phyloP scores from a whole-genome alignment of 2,888 invertebrate species.

The Ophion ellenae region DNA sequence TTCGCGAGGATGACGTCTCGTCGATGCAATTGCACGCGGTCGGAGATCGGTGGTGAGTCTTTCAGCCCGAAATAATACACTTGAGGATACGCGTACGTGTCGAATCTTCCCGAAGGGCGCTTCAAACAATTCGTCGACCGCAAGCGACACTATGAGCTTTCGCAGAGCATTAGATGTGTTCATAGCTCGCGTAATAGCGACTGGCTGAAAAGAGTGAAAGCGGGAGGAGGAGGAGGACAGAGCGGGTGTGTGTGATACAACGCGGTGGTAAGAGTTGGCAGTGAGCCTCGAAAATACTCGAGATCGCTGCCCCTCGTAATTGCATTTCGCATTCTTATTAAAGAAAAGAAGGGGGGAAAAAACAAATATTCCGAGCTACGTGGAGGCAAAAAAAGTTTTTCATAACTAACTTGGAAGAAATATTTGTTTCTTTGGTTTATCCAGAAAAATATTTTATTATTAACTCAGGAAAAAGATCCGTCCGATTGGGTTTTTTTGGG shows the following conservation, averaged over 20 bases:
- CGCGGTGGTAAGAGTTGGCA: constrained; percentile 80
- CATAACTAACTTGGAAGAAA: no score
- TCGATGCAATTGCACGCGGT: constrained; percentile 32
- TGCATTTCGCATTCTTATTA: constrained; percentile 74
- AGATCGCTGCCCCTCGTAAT: constrained; percentile 79
- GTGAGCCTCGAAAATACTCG: constrained; percentile 76
- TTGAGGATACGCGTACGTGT: constrained; percentile 12
- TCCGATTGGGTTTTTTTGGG: no score
- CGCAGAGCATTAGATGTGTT: background rate
- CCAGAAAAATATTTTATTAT: no score
- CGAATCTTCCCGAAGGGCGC: constrained; percentile 14
- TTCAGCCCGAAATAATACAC: constrained; percentile 57
- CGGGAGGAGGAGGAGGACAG: background rate
- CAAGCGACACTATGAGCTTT: constrained; percentile 4
- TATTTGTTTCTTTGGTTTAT: no score
- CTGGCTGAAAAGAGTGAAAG: background rate
- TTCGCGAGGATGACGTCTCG: constrained; percentile 50
- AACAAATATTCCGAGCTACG: background rate
- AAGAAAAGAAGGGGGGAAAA: background rate
- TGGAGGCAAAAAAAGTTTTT: no score
- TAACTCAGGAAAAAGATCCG: no score
- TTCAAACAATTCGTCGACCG: background rate
- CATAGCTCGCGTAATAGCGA: constrained; percentile 32
- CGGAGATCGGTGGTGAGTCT: constrained; percentile 31
- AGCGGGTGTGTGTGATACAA: constrained; percentile 68